phyloP scores from a whole-genome alignment of 2,888 invertebrate species.

The Conops quadrifasciatus region DNA sequence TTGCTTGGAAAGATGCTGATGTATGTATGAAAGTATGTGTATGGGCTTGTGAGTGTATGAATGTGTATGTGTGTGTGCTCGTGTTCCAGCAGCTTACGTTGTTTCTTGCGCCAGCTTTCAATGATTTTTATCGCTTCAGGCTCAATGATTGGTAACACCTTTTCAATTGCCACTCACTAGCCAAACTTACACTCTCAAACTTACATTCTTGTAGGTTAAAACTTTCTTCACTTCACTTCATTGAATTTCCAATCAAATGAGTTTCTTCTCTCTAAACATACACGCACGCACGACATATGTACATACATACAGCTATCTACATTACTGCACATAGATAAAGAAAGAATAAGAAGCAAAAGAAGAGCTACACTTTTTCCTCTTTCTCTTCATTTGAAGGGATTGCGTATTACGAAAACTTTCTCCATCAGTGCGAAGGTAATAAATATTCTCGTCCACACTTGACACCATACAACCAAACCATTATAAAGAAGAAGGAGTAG shows the following conservation, averaged over 20 bases:
- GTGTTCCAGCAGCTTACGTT: too few relatives aligned
- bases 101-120: not conserved
- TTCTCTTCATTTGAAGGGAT: slow-evolving; percentile 45
- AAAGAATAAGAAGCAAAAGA: slow-evolving; percentile 9
- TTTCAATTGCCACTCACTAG: slow-evolving; percentile 12
- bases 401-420: slow-evolving; percentile 58
- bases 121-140: slow-evolving; percentile 18
- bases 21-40: too few relatives aligned
- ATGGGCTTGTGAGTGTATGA: too few relatives aligned
- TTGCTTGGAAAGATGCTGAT: too few relatives aligned
- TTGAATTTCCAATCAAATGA: slow-evolving; percentile 59
- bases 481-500: not conserved
- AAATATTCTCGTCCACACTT: slow-evolving; percentile 57
- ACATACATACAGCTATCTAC: slow-evolving; percentile 6
- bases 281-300: not conserved
- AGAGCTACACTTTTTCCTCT: too few relatives aligned
- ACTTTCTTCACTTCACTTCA: slow-evolving; percentile 50
- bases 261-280: slow-evolving; percentile 40
- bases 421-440: slow-evolving; percentile 57
- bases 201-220: not conserved
- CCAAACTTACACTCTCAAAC: not conserved
- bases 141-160: slow-evolving; percentile 29
- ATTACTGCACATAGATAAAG: slow-evolving; percentile 1
- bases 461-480: slow-evolving; percentile 40
- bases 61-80: too few relatives aligned